Conservation (phyloP, 2,797 vertebrate species). For the Prionace glauca region DNA sequence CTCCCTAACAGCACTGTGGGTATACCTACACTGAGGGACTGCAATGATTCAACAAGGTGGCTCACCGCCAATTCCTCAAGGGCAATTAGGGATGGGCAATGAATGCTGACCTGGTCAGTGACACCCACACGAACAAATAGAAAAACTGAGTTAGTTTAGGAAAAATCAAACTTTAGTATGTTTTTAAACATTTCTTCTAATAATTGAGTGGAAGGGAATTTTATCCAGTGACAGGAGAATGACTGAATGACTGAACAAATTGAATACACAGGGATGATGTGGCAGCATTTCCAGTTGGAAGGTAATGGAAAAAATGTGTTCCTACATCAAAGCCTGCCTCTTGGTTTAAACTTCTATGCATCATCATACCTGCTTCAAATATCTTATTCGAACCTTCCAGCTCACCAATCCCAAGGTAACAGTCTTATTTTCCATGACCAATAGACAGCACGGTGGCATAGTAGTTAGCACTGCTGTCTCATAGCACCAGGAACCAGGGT, state of each 20-base stretch:
- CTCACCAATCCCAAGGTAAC: neutral
- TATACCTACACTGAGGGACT: no score
- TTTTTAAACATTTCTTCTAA: neutral
- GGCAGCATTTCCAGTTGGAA: neutral
- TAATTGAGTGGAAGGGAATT: neutral
- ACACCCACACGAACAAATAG: neutral
- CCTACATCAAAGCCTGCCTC: no score
- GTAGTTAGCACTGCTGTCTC: no score
- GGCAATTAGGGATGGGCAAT: no score
- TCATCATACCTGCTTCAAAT: neutral
- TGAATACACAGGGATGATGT: neutral
- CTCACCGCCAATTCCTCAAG: no score
- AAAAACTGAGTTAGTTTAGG: neutral
- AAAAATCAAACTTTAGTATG: neutral
- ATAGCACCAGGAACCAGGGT: no score
- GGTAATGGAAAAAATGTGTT: neutral
- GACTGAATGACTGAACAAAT: neutral
- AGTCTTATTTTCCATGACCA: neutral
- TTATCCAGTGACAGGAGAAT: neutral
- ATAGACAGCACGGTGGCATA: neutral
- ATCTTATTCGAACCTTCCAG: neutral
- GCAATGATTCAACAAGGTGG: no score
- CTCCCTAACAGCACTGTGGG: no score
- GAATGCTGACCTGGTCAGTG: no score
- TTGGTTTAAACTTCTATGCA: neutral